These are phyloP conservation scores for Sceliomorpha sp. DNA, from an alignment of 2,888 invertebrate species.

Conservation along the genomic window DNA sequence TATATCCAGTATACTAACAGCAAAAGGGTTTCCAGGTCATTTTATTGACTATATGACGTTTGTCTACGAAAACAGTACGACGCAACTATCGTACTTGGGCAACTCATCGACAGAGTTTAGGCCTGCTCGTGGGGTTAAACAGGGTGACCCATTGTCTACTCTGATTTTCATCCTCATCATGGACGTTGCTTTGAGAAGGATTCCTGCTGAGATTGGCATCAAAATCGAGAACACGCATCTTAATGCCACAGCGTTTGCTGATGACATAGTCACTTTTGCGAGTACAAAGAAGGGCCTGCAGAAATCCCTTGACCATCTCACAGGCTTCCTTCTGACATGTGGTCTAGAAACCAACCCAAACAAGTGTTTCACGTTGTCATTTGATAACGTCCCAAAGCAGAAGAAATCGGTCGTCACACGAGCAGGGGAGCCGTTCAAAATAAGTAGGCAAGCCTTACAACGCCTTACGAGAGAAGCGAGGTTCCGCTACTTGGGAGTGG, in stretches of 20 bases:
- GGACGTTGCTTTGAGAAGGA: slow-evolving; percentile 17
- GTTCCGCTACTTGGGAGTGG: slow-evolving; percentile 24
- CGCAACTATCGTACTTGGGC: not conserved
- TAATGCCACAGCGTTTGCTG: slow-evolving; percentile 38
- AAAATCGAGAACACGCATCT: slow-evolving; percentile 1
- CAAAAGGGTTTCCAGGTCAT: not conserved
- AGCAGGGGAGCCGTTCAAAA: slow-evolving; percentile 1
- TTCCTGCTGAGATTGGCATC: slow-evolving; percentile 42
- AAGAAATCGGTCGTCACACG: slow-evolving; percentile 44
- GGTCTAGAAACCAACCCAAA: slow-evolving; percentile 61
- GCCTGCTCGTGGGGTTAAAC: slow-evolving; percentile 74
- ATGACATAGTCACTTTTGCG: slow-evolving; percentile 39
- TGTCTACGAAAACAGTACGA: not conserved
- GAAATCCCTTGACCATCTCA: slow-evolving; percentile 54
- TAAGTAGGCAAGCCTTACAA: not conserved
- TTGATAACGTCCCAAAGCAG: slow-evolving; percentile 20
- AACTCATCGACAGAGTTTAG: not conserved
- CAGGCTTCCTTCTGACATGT: slow-evolving; percentile 43
- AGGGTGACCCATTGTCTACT: slow-evolving; percentile 77
- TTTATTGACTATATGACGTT: not conserved
- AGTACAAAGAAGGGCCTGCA: slow-evolving; percentile 61
- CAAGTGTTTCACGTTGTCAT: slow-evolving; percentile 57
- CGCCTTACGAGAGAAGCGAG: slow-evolving; percentile 1
- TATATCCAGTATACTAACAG: not conserved
- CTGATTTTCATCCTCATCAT: slow-evolving; percentile 44